A percentile compares a stretch with the other conserved stretches of the same genome.
These are phyloP conservation scores for Suillia variegata DNA, from an alignment of 2,888 invertebrate species.

Conservation along the genomic window DNA sequence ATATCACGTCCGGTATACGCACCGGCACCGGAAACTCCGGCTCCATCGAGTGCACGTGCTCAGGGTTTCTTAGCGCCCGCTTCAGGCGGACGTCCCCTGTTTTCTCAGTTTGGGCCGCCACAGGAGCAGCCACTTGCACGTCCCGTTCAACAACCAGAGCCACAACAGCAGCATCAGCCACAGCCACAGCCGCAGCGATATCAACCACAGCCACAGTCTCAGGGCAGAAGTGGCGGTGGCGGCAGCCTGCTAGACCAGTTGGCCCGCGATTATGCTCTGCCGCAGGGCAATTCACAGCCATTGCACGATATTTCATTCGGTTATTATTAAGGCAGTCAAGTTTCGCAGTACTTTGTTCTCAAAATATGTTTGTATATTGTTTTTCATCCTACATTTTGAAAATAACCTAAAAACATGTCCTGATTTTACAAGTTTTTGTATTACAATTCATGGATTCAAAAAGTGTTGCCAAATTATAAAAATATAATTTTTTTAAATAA, in stretches of 20 bases:
- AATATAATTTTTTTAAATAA: too few species aligned
- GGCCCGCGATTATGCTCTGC: constrained; percentile 79
- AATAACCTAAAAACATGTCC: constrained; percentile 24
- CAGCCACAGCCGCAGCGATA: constrained; percentile 37
- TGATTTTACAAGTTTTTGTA: constrained; percentile 8
- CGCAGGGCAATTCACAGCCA: constrained; percentile 71
- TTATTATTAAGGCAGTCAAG: constrained; percentile 66
- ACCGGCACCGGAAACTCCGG: constrained; percentile 49
- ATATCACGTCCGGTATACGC: constrained; percentile 57
- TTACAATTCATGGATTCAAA: too few species aligned
- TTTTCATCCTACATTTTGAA: constrained; percentile 8
- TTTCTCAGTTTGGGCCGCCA: constrained; percentile 47
- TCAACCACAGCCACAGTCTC: constrained; percentile 35
- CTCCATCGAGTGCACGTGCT: constrained; percentile 51
- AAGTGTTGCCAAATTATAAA: too few species aligned
- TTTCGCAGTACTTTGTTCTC: too few species aligned
- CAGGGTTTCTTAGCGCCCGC: constrained; percentile 53
- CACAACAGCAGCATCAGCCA: constrained; percentile 28
- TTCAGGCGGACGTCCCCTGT: constrained; percentile 52
- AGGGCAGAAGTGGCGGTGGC: constrained; percentile 58
- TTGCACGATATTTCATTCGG: constrained; percentile 85
- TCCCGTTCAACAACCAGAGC: constrained; percentile 42
- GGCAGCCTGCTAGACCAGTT: constrained; percentile 77
- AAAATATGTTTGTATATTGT: not conserved
- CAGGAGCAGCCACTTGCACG: constrained; percentile 41